Conservation (phyloP, 1,140 invertebrate genomes). For the Delia radicum region DNA sequence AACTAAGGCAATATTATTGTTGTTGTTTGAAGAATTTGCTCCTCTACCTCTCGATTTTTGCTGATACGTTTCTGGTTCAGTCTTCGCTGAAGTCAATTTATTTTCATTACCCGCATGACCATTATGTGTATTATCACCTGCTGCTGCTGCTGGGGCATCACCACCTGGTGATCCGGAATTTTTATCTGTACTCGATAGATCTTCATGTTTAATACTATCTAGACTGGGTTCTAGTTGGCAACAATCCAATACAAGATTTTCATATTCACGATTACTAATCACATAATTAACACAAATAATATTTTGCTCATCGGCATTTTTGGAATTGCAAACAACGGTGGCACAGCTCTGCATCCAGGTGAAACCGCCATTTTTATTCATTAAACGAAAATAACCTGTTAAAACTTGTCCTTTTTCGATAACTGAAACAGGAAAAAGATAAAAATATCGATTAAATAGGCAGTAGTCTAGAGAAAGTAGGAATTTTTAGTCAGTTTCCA, state of each 20-base stretch:
- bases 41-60: slow-evolving; percentile 40
- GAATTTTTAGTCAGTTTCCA: too few relatives aligned
- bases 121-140: slow-evolving; percentile 30
- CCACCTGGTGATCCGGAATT: slow-evolving; percentile 83
- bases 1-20: slow-evolving; percentile 40
- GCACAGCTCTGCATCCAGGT: slow-evolving; percentile 96
- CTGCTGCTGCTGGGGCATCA: slow-evolving; percentile 63
- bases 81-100: slow-evolving; percentile 43
- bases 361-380: slow-evolving; percentile 94
- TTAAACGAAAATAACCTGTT: slow-evolving; percentile 91
- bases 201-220: slow-evolving; percentile 76
- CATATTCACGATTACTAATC: slow-evolving; percentile 82
- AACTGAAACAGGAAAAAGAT: slow-evolving; percentile 67
- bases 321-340: slow-evolving; percentile 92
- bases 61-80: slow-evolving; percentile 43
- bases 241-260: slow-evolving; percentile 88
- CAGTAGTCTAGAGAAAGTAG: too few relatives aligned
- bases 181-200: slow-evolving; percentile 71
- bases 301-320: slow-evolving; percentile 93
- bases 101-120: slow-evolving; percentile 33
- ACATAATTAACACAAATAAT: slow-evolving; percentile 96
- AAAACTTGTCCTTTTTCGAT: slow-evolving; percentile 95
- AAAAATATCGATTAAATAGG: not conserved
- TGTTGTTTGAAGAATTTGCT: slow-evolving; percentile 31
- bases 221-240: slow-evolving; percentile 84